Evolutionary conservation across 2,888 invertebrate species (phyloP), one percentile per base, ranked within the genome.

Genomic region (Pristionchus entomophagus): DNA sequence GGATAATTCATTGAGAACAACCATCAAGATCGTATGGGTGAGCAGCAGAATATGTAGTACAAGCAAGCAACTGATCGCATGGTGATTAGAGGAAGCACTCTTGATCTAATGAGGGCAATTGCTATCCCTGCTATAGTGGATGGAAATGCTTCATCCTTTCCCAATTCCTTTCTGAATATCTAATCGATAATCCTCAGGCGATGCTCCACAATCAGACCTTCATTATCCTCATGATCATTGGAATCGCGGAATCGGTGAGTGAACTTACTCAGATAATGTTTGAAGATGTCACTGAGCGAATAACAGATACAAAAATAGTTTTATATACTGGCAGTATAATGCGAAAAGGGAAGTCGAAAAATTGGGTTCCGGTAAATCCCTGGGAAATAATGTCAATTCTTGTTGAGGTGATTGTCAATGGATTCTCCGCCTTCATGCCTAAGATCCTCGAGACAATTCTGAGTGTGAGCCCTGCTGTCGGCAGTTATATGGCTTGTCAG

Each of bases 341-440:
- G n/a, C n/a, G n/a, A n/a, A n/a, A n/a, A n/a, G n/a, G n/a, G n/a
- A n/a, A n/a, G n/a, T n/a, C n/a, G n/a, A n/a, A n/a, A n/a, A n/a
- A n/a, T n/a, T n/a, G n/a, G n/a, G n/a, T n/a, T n/a, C n/a, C 51
- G 19, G 51, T 51, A 19, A 51, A 51, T 17, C 51, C 12, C 17
- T 2, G 51, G 51, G 51, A 5, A 51, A 51, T 51, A 51, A 1
- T 5, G 12, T 17, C 17, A 51, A 51, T 51, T 3, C 51, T 29
- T 6, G 59, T 69, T 51, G n/a, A 84, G 84, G 83, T 83, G 29
- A 83, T 83, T 26, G 83, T 83, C 12, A 83, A 83, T 29, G 91
- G 91, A 12, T 93, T 93, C 84, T 91, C 93, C 29, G 92, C 93
- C 0, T 93, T 93, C 87, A 92, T 93, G 92, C 93, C 93, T 4